Evolutionary conservation across 2,113 vertebrate species (phyloP).

Genomic region (Eretmodus cyanostictus): DNA sequence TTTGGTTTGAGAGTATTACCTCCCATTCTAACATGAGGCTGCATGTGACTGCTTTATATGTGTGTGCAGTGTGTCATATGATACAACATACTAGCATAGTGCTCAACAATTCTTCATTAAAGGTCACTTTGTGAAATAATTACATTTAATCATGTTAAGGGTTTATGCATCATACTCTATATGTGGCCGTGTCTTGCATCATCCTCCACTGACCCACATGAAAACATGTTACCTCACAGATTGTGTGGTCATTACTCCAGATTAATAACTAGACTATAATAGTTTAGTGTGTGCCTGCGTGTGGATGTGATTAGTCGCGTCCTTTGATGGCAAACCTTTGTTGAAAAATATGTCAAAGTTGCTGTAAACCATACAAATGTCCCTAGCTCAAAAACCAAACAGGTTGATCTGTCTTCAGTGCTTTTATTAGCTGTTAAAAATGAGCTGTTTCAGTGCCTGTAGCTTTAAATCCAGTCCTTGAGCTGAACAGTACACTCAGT

Average conservation of each 20-base stretch:
- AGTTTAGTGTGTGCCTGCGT: background rate
- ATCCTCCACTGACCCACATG: background rate
- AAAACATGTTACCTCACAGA: background rate
- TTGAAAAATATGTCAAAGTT: background rate
- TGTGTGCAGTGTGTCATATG: conserved; percentile 5
- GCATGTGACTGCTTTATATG: conserved; percentile 26
- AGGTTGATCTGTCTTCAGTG: background rate
- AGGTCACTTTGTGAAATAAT: background rate
- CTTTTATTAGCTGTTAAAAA: background rate
- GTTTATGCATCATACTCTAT: background rate
- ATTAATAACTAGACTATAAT: background rate
- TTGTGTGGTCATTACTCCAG: background rate
- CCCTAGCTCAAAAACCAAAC: background rate
- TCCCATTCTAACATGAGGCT: conserved; percentile 36
- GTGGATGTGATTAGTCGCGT: background rate
- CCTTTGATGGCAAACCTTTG: background rate
- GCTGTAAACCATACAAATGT: background rate
- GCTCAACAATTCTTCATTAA: background rate
- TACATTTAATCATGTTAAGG: background rate
- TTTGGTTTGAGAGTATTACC: conserved; percentile 25
- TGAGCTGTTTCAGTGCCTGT: background rate
- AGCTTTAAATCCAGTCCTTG: background rate
- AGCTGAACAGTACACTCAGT: background rate
- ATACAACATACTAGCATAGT: background rate
- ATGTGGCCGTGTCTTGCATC: background rate